phyloP scores from a whole-genome alignment of 2,797 vertebrate species.

The Ispidina lecontei region DNA sequence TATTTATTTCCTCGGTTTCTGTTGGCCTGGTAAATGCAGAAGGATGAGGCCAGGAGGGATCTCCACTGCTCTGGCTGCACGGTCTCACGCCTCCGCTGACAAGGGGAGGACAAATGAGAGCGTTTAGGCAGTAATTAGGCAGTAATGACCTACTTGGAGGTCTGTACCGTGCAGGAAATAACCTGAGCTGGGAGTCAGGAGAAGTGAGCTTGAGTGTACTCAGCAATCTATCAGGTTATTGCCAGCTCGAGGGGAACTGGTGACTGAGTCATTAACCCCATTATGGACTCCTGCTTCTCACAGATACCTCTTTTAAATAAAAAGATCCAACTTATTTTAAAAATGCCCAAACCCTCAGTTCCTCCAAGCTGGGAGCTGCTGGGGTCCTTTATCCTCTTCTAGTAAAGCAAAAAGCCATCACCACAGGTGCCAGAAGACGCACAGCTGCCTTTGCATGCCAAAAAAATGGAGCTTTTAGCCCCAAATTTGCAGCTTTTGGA shows the following conservation, averaged over 20 bases:
- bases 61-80: background rate
- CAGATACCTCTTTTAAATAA: background rate
- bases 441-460: fast-evolving
- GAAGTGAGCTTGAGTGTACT: background rate
- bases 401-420: background rate
- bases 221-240: conserved; percentile 48
- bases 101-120: conserved; percentile 72
- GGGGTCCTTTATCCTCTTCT: background rate
- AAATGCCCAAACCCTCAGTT: background rate
- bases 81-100: background rate
- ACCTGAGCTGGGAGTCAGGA: background rate
- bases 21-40: fast-evolving
- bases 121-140: conserved; percentile 75
- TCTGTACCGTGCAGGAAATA: conserved; percentile 5
- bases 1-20: background rate
- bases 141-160: conserved; percentile 64
- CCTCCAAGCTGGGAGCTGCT: background rate
- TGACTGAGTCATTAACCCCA: conserved; percentile 38
- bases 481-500: background rate
- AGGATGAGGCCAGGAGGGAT: background rate
- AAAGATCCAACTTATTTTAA: background rate
- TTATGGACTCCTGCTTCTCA: background rate
- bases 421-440: fast-evolving
- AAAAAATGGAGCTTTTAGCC: background rate
- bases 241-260: background rate